These are phyloP conservation scores for Mamestra brassicae DNA, from an alignment of 2,888 invertebrate species.

Conservation along the genomic window DNA sequence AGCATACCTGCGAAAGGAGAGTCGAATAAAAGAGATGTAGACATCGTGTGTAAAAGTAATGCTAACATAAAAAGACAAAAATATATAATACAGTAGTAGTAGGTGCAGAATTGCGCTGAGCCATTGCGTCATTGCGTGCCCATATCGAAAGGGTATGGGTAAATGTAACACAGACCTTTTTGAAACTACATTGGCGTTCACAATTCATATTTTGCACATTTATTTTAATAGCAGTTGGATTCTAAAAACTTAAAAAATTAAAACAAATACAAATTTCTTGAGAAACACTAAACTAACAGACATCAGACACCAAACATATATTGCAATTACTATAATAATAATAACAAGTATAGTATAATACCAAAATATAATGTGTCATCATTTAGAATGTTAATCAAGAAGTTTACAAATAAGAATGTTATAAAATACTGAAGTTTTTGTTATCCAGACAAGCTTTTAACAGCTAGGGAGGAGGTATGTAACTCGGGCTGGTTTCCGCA, in stretches of 20 bases:
- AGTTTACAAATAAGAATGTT: background rate
- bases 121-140: no score
- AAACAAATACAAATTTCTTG: background rate
- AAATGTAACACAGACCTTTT: no score
- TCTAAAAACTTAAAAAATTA: background rate
- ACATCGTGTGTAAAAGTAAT: no score
- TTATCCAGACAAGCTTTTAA: background rate
- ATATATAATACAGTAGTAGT: no score
- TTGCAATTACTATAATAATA: background rate
- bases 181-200: no score
- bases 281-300: constrained; percentile 8
- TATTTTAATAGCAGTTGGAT: background rate
- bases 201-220: background rate
- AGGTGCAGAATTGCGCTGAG: no score
- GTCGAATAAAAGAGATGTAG: no score
- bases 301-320: background rate
- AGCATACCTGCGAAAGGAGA: no score
- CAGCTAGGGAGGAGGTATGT: no score
- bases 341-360: background rate
- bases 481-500: no score
- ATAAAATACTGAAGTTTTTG: background rate
- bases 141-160: no score
- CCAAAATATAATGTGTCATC: background rate
- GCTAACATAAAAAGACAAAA: no score
- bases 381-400: constrained; percentile 5